Conservation (phyloP, 2,888 invertebrate species). For the Lobophora halterata region DNA sequence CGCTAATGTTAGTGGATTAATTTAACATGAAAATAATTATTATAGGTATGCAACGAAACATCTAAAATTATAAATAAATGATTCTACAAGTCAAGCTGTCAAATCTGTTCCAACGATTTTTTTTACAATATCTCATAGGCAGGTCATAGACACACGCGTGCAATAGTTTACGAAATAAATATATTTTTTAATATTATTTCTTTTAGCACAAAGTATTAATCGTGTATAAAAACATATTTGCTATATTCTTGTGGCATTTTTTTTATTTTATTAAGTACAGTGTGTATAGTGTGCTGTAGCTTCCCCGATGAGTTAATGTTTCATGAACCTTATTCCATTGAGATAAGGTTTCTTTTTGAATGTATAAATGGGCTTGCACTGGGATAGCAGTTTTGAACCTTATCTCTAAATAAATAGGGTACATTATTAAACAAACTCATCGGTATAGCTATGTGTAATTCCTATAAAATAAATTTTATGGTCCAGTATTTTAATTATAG, state of each 20-base stretch:
- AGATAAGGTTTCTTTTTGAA: conserved; percentile 6
- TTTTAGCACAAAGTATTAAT: conserved; percentile 26
- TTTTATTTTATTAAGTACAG: conserved; percentile 14
- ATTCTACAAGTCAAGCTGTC: conserved; percentile 2
- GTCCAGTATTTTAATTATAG: conserved; percentile 75
- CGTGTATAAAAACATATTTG: conserved; percentile 11
- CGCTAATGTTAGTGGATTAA: too few relatives aligned
- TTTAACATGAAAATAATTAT: too few relatives aligned
- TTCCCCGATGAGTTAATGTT: conserved; percentile 16
- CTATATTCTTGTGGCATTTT: conserved; percentile 15
- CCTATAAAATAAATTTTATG: conserved; percentile 73
- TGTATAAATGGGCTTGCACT: conserved; percentile 9
- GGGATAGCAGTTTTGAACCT: conserved; percentile 6
- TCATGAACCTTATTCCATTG: conserved; percentile 6
- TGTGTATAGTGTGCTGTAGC: conserved; percentile 20
- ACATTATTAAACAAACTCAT: conserved; percentile 37
- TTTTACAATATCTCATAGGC: conserved; percentile 15
- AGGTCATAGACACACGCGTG: conserved; percentile 30
- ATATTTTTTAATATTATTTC: conserved; percentile 32
- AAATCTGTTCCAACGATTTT: conserved; percentile 13
- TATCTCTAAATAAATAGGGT: conserved; percentile 28
- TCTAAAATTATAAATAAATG: too few relatives aligned
- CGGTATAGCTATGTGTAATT: conserved; percentile 46
- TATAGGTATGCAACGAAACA: too few relatives aligned
- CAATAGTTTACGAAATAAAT: conserved; percentile 33